phyloP scores from a whole-genome alignment of 1,140 invertebrate genomes.

The Copidosoma floridanum region DNA sequence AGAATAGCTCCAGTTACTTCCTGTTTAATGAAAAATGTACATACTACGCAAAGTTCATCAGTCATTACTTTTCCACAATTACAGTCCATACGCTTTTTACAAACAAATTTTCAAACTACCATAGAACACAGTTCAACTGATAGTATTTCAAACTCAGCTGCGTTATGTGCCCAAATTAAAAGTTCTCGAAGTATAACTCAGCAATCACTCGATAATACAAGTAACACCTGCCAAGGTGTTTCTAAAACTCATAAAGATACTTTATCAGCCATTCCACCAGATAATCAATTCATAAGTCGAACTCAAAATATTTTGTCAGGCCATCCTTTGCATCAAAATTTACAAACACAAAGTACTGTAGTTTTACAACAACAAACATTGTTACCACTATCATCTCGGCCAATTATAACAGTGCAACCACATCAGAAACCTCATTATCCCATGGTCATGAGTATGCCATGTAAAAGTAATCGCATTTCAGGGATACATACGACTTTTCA shows the following conservation, averaged over 20 bases:
- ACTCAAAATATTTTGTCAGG: too few species aligned
- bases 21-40: conserved; percentile 50
- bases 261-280: too few species aligned
- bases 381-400: conserved; percentile 39
- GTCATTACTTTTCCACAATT: conserved; percentile 51
- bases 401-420: conserved; percentile 46
- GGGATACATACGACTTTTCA: too few species aligned
- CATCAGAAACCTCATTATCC: conserved; percentile 32
- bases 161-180: conserved; percentile 12
- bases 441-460: conserved; percentile 17
- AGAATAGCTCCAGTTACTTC: conserved; percentile 40
- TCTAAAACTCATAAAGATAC: too few species aligned
- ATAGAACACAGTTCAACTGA: conserved; percentile 19
- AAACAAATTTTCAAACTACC: conserved; percentile 47
- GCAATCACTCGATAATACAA: conserved; percentile 4
- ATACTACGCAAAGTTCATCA: conserved; percentile 45
- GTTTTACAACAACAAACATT: conserved; percentile 46
- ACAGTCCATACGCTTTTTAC: conserved; percentile 52
- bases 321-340: conserved; percentile 36
- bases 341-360: conserved; percentile 41
- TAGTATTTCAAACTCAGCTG: not conserved
- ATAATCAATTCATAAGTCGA: too few species aligned
- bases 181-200: not conserved
- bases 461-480: too few species aligned
- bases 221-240: too few species aligned